phyloP scores from a whole-genome alignment of 35 echinoderm and acorn worm species.

The Strongylocentrotus purpuratus region DNA sequence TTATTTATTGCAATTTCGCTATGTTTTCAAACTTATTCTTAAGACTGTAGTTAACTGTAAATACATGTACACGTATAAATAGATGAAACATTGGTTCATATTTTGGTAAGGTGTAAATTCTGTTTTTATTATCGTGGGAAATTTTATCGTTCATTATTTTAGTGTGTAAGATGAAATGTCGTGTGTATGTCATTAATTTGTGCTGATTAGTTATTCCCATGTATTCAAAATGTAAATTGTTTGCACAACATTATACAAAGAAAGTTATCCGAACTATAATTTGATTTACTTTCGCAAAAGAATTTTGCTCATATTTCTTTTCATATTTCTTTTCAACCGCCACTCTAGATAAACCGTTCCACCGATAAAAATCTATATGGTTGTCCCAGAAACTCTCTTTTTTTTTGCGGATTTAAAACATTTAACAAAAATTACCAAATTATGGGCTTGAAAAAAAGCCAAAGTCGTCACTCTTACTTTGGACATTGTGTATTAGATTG shows the following conservation, averaged over 20 bases:
- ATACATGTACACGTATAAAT: neutral
- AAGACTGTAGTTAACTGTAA: neutral
- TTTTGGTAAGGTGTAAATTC: constrained; percentile 32
- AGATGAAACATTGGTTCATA: constrained; percentile 21
- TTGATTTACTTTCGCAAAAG: no score
- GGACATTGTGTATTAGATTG: neutral
- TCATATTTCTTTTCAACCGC: neutral
- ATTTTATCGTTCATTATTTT: neutral
- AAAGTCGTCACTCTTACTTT: neutral
- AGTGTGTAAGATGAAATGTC: neutral
- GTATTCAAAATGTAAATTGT: neutral
- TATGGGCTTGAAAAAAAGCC: neutral
- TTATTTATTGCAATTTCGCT: neutral
- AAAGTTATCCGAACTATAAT: no score
- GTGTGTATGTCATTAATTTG: neutral
- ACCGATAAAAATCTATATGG: no score
- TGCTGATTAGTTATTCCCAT: neutral
- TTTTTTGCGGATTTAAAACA: neutral
- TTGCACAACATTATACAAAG: no score
- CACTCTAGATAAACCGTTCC: no score
- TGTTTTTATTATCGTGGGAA: neutral
- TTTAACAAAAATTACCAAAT: neutral
- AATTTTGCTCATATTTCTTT: neutral
- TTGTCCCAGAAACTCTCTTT: neutral
- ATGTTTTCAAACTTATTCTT: neutral